phyloP scores from a whole-genome alignment of 2,888 invertebrate species.

The Chironomus riparius region DNA sequence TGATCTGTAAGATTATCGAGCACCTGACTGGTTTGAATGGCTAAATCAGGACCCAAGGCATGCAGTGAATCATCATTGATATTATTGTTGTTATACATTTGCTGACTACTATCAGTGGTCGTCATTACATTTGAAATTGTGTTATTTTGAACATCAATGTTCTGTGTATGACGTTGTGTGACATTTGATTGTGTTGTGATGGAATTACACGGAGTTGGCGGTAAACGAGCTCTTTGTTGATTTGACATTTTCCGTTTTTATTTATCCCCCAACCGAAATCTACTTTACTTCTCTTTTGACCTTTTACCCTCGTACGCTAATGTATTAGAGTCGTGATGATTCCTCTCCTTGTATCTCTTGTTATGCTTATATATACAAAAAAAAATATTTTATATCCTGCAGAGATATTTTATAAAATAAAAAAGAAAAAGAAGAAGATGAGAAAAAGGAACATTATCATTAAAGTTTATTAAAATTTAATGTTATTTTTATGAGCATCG shows the following conservation, averaged over 20 bases:
- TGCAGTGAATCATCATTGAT: slow-evolving; percentile 37
- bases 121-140: background rate
- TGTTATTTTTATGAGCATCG: background rate
- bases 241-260: slow-evolving; percentile 36
- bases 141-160: slow-evolving; percentile 25
- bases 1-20: slow-evolving; percentile 40
- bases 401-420: background rate
- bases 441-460: background rate
- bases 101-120: slow-evolving; percentile 30
- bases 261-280: background rate
- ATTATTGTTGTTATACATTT: slow-evolving; percentile 21
- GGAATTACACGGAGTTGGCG: slow-evolving; percentile 12
- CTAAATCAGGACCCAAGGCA: slow-evolving; percentile 38
- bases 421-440: too few species aligned
- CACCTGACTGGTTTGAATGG: slow-evolving; percentile 39
- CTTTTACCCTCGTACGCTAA: background rate
- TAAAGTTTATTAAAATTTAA: background rate
- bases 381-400: background rate
- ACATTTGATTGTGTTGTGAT: background rate
- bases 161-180: background rate
- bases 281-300: background rate
- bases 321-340: too few species aligned
- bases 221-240: slow-evolving; percentile 33
- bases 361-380: background rate
- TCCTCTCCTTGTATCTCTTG: background rate